Conservation (phyloP, 2,888 invertebrate genomes). For the Isotomurus palustris region DNA sequence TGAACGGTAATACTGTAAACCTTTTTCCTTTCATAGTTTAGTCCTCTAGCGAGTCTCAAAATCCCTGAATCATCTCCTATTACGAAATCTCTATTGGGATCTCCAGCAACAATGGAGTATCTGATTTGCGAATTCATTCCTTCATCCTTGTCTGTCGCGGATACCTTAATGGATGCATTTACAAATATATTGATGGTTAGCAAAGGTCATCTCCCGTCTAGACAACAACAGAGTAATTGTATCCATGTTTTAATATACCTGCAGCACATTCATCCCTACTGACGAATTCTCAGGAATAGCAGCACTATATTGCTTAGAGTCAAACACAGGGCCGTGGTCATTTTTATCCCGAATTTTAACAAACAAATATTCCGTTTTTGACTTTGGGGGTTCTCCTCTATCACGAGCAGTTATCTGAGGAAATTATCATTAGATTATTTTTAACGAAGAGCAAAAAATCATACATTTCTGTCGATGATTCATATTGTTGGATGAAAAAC, state of each 20-base stretch:
- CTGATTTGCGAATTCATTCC: constrained; percentile 85
- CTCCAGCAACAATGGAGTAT: constrained; percentile 82
- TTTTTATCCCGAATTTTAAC: constrained; percentile 80
- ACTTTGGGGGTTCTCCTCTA: constrained; percentile 75
- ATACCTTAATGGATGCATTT: constrained; percentile 55
- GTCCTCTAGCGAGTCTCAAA: constrained; percentile 82
- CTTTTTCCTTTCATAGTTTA: constrained; percentile 86
- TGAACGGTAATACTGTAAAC: constrained; percentile 76
- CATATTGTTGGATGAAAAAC: too few species aligned
- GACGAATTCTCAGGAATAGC: constrained; percentile 90
- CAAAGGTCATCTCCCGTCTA: neutral
- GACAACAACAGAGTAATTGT: neutral
- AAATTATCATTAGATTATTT: constrained; percentile 3
- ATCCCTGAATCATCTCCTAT: constrained; percentile 89
- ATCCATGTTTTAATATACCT: constrained; percentile 58
- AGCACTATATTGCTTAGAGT: constrained; percentile 73
- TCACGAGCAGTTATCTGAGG: constrained; percentile 63
- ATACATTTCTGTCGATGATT: too few species aligned
- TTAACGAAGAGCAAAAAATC: neutral
- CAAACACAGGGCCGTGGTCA: constrained; percentile 55
- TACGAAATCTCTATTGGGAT: constrained; percentile 83
- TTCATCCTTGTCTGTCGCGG: constrained; percentile 82
- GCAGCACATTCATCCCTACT: constrained; percentile 82
- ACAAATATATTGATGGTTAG: neutral
- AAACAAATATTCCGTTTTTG: constrained; percentile 63